A percentile compares a stretch with the other conserved stretches of the same genome.
phyloP scores from a whole-genome alignment of 2,888 invertebrate genomes.

The Lithosia quadra region DNA sequence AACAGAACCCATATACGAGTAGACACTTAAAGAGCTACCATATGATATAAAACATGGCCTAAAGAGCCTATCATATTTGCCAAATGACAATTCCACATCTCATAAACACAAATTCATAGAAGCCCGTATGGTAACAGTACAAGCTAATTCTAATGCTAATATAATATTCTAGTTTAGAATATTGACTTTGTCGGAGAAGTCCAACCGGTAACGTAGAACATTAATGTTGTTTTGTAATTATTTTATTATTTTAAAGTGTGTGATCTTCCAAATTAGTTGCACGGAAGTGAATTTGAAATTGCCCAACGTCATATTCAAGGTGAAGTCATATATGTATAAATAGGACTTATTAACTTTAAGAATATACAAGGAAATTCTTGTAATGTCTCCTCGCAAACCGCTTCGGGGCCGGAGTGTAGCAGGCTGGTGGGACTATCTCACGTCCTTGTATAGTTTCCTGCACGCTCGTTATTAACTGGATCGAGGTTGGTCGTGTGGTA shows the following conservation, averaged over 20 bases:
- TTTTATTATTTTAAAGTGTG: slow-evolving; percentile 20
- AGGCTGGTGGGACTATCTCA: slow-evolving; percentile 21
- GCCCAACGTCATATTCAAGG: slow-evolving; percentile 29
- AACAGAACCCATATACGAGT: too few species aligned
- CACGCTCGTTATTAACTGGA: neutral
- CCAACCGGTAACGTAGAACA: slow-evolving; percentile 16
- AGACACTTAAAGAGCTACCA: neutral
- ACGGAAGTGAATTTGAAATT: slow-evolving; percentile 30
- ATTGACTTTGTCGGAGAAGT: slow-evolving; percentile 42
- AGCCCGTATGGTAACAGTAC: slow-evolving; percentile 44
- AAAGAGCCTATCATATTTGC: slow-evolving; percentile 40
- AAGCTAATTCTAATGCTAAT: slow-evolving; percentile 37
- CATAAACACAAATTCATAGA: slow-evolving; percentile 36
- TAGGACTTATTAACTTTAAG: slow-evolving; percentile 17
- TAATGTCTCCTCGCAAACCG: slow-evolving; percentile 13
- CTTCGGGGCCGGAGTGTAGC: slow-evolving; percentile 17
- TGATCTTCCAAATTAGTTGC: slow-evolving; percentile 18
- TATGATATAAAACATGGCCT: slow-evolving; percentile 15
- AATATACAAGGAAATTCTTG: slow-evolving; percentile 16
- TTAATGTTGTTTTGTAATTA: slow-evolving; percentile 12
- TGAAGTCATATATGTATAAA: slow-evolving; percentile 23
- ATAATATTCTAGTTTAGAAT: slow-evolving; percentile 40
- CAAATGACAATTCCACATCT: slow-evolving; percentile 44
- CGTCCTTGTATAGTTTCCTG: slow-evolving; percentile 24
- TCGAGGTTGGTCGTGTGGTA: slow-evolving; percentile 15